These are phyloP conservation scores for Dissostichus mawsoni DNA, from an alignment of 2,113 vertebrate genomes.

Conservation along the genomic window DNA sequence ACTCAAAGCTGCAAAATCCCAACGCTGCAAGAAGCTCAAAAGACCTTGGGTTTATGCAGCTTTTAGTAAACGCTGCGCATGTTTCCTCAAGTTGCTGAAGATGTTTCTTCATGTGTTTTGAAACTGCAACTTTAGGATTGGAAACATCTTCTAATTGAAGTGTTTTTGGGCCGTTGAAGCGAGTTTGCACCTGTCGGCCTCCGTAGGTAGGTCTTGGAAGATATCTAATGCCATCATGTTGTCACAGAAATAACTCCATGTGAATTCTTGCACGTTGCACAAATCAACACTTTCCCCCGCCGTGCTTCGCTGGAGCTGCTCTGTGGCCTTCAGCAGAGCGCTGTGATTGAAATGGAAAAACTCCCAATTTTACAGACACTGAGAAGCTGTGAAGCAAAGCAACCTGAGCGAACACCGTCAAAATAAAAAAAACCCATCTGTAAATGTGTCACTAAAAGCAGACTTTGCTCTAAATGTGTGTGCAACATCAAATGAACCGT, in stretches of 20 bases:
- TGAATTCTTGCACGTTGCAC: background rate
- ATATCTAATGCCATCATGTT: background rate
- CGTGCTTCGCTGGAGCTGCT: conserved; percentile 18
- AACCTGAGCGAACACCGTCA: too few species aligned
- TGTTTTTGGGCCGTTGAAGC: too few species aligned
- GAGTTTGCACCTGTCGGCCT: too few species aligned
- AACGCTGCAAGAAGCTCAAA: too few species aligned
- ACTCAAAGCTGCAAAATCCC: too few species aligned
- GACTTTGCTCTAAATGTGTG: background rate
- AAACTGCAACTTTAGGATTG: too few species aligned
- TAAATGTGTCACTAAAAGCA: conserved; percentile 9
- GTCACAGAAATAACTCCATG: background rate
- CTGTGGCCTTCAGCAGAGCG: conserved; percentile 9
- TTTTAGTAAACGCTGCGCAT: too few species aligned
- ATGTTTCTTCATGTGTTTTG: too few species aligned
- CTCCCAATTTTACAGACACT: conserved; percentile 11
- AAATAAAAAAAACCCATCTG: background rate
- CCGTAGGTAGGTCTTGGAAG: too few species aligned
- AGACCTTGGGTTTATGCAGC: too few species aligned
- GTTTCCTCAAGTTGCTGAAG: too few species aligned
- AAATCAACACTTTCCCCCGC: conserved; percentile 16
- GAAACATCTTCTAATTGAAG: too few species aligned
- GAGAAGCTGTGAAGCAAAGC: background rate
- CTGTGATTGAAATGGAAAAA: conserved; percentile 45
- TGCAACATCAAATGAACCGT: background rate